Evolutionary conservation across 2,888 invertebrate species (phyloP).

Genomic region (Corythucha ciliata): DNA sequence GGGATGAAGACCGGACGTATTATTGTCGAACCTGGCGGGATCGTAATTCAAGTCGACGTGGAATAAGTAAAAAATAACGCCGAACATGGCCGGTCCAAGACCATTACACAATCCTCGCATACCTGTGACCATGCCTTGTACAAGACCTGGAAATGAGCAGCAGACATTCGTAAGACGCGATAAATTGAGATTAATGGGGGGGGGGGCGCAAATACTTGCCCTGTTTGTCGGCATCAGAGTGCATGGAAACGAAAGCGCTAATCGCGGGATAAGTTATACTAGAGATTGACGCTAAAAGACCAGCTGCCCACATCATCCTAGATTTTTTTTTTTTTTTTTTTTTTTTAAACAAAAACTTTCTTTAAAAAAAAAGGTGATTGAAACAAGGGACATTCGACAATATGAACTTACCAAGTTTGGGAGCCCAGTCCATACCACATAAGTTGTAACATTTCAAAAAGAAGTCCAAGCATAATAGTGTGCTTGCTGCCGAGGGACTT

Average conservation of each 20-base stretch:
- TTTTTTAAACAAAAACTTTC: not conserved
- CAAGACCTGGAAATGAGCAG: too few relatives aligned
- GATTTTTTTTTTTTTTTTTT: too few relatives aligned
- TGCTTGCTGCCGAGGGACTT: slow-evolving; percentile 85
- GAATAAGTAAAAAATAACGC: slow-evolving; percentile 95
- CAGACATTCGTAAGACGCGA: not conserved
- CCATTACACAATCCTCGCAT: slow-evolving; percentile 97
- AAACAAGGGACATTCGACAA: not conserved
- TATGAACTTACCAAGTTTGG: slow-evolving; percentile 65
- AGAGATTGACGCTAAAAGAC: slow-evolving; percentile 88
- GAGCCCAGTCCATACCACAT: slow-evolving; percentile 97
- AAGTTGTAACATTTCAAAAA: slow-evolving; percentile 93
- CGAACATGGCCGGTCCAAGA: slow-evolving; percentile 96
- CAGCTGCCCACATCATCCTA: slow-evolving; percentile 99
- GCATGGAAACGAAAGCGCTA: slow-evolving; percentile 95
- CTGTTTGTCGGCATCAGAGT: slow-evolving; percentile 95
- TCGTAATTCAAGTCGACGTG: slow-evolving; percentile 92
- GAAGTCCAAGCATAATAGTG: slow-evolving; percentile 91
- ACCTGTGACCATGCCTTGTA: slow-evolving; percentile 97
- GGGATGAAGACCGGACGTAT: slow-evolving; percentile 43
- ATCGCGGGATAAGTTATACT: slow-evolving; percentile 98
- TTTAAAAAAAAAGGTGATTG: not conserved
- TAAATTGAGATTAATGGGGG: not conserved
- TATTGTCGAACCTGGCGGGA: slow-evolving; percentile 45
- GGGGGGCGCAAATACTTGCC: slow-evolving; percentile 46